Conservation (phyloP, 2,888 invertebrate species). For the Aricia artaxerxes region DNA sequence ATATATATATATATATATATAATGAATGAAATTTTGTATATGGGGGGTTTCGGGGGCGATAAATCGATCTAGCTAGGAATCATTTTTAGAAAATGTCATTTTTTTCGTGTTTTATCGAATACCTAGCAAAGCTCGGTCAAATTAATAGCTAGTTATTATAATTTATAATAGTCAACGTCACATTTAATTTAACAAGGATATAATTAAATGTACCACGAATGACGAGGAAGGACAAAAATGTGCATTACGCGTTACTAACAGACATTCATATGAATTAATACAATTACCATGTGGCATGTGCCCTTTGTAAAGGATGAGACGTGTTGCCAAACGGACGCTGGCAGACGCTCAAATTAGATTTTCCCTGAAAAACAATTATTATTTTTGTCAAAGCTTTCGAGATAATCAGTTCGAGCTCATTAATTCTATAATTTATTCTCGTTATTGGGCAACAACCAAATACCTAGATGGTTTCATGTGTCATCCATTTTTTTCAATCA, state of each 20-base stretch:
- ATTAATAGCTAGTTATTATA: no score
- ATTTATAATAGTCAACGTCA: background rate
- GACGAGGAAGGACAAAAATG: background rate
- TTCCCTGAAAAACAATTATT: conserved; percentile 19
- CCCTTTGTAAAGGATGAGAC: conserved; percentile 19
- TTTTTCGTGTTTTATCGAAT: no score
- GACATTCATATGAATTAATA: background rate
- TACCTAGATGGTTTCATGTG: background rate
- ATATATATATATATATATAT: no score
- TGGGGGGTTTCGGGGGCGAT: no score
- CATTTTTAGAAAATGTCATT: no score
- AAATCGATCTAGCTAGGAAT: no score
- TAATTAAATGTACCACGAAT: background rate
- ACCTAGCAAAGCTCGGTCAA: no score
- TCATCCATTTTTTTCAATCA: background rate
- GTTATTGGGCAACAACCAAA: background rate
- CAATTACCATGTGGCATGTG: conserved; percentile 12
- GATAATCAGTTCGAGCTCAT: conserved; percentile 15
- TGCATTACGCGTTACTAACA: background rate
- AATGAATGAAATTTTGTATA: no score
- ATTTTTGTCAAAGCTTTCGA: conserved; percentile 1
- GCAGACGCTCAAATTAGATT: conserved; percentile 13
- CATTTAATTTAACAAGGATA: background rate
- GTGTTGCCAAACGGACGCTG: conserved; percentile 17
- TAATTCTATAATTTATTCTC: background rate